Base-by-base conservation (phyloP, 2,113 vertebrate genomes). In the Oncorhynchus mykiss region DNA sequence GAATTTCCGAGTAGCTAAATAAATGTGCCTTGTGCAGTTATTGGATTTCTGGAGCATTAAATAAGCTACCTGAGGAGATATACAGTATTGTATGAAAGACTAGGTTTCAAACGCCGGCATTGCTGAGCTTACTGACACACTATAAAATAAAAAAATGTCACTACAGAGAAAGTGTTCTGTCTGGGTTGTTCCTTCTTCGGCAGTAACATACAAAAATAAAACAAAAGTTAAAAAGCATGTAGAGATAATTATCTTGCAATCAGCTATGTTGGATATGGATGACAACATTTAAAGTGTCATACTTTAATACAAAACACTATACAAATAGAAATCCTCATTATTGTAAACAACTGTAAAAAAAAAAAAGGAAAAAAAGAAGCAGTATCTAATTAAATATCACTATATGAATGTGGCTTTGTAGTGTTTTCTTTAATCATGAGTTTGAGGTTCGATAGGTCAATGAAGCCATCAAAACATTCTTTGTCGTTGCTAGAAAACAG, bases 1-100 rank as follows among this genome's bases (percentile, higher is more conserved):
- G 79, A 79, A 79, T 82, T 77, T 75, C 74, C 74, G 67, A 82
- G 68, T 48, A 66, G 69, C 39, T 68, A 57, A 74, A 85, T 72
- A 79, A 51, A n/a, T 73, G 67, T 66, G n/a, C 70, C 39, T 72
- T 18, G 48, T 27, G 16, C 71, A 68, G 77, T 78, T 80, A 80
- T 69, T 67, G 67, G 16, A 51, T 72, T 77, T 57, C 62, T 77
- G 22, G 71, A 62, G 22, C 59, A 62, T 62, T 62, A 62, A 62
- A 62, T 62, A 62, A 62, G n/a, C 20, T 62, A 22, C n/a, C 20
- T n/a, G 20, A 62, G 59, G 59, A 62, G 59, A 62, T 62, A 11
- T 62, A 57, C 20, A 57, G 2, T 76, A 25, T 76, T 57, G 76
- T 70, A 57, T 75, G 7, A 54, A 49, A 45, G 29, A 78, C 49